Evolutionary conservation across 2,888 invertebrate genomes (phyloP).

Genomic region (Sesamia inferens): DNA sequence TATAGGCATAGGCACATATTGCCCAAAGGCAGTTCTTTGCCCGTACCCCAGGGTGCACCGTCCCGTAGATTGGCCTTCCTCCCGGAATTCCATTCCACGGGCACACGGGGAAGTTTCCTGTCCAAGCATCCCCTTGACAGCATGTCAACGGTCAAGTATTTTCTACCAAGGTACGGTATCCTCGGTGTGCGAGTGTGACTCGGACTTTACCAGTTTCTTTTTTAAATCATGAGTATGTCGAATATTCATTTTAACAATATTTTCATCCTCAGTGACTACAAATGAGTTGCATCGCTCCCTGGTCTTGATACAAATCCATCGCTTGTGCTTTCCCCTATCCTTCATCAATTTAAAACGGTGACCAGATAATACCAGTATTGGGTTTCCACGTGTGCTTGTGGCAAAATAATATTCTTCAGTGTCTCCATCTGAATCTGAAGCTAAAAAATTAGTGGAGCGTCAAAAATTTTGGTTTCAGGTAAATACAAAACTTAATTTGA

Average conservation of each 20-base stretch:
- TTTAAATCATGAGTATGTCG: slow-evolving; percentile 66
- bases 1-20: too few species aligned
- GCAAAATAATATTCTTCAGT: slow-evolving; percentile 69
- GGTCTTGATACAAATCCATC: slow-evolving; percentile 75
- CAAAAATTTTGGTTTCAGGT: slow-evolving; percentile 3
- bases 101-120: too few species aligned
- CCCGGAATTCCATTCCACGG: too few species aligned
- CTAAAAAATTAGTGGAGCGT: slow-evolving; percentile 41
- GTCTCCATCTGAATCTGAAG: slow-evolving; percentile 59
- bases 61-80: too few species aligned
- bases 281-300: slow-evolving; percentile 70
- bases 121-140: too few species aligned
- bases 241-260: slow-evolving; percentile 65
- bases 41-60: too few species aligned
- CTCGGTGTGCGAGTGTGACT: slow-evolving; percentile 9
- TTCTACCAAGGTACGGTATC: slow-evolving; percentile 15
- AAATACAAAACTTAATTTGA: neutral
- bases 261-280: slow-evolving; percentile 67
- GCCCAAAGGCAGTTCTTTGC: too few species aligned
- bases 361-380: slow-evolving; percentile 67
- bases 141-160: neutral
- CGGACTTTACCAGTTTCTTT: neutral
- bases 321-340: slow-evolving; percentile 54
- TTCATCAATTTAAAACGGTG: slow-evolving; percentile 71
- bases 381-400: slow-evolving; percentile 71